Evolutionary conservation across 1,140 invertebrate species (phyloP).

Genomic region (Asbolus verrucosus): DNA sequence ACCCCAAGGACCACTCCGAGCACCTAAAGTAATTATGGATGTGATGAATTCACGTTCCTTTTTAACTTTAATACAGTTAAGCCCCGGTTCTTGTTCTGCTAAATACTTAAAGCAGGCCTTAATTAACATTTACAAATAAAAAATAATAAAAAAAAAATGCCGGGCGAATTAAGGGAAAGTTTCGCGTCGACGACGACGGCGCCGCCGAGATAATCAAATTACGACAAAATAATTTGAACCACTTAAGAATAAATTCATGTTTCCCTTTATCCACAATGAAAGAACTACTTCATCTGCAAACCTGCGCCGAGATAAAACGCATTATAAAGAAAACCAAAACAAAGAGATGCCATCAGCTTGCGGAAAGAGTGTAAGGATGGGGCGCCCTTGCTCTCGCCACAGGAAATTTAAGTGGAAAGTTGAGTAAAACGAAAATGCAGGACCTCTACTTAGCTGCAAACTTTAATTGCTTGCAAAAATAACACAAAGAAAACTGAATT

Average conservation of each 20-base stretch:
- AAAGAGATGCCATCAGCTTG: constrained; percentile 55
- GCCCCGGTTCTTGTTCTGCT: constrained; percentile 53
- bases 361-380: constrained; percentile 51
- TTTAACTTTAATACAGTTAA: constrained; percentile 60
- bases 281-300: constrained; percentile 46
- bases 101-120: constrained; percentile 55
- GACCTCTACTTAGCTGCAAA: constrained; percentile 46
- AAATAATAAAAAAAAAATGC: constrained; percentile 12
- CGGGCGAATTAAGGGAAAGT: too few relatives aligned
- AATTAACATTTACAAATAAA: constrained; percentile 52
- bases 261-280: constrained; percentile 54
- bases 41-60: constrained; percentile 60
- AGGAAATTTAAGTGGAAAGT: constrained; percentile 59
- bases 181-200: neutral
- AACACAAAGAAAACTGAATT: constrained; percentile 32
- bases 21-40: constrained; percentile 62
- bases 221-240: constrained; percentile 52
- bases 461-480: constrained; percentile 53
- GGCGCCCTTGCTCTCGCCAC: constrained; percentile 40
- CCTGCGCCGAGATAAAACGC: constrained; percentile 53
- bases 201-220: constrained; percentile 51
- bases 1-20: constrained; percentile 56
- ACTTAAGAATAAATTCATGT: constrained; percentile 57
- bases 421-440: constrained; percentile 50
- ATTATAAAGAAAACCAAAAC: constrained; percentile 57